Percentiles rank a stretch among this genome's conserved stretches.
These are phyloP conservation scores for Mantis religiosa DNA, from an alignment of 2,888 invertebrate genomes.

Conservation along the genomic window DNA sequence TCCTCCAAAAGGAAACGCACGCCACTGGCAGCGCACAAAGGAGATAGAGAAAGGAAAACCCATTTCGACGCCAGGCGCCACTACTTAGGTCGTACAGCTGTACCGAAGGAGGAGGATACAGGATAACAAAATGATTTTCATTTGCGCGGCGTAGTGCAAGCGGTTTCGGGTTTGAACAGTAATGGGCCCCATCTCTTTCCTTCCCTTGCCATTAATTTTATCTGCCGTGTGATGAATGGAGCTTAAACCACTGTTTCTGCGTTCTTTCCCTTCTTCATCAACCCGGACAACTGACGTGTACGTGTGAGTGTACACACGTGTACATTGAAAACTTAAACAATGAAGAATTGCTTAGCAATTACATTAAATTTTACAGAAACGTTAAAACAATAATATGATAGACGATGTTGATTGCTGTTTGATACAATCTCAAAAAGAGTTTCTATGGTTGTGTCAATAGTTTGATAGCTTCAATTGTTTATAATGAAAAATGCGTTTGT, in stretches of 20 bases:
- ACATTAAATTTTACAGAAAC: no score
- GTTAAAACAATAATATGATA: no score
- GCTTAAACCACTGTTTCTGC: not conserved
- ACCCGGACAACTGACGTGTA: no score
- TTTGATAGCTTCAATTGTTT: no score
- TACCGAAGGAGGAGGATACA: constrained; percentile 14
- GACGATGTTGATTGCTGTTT: no score
- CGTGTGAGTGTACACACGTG: no score
- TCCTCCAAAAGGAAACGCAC: not conserved
- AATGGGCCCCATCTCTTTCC: not conserved
- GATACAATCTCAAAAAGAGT: no score
- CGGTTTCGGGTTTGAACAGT: not conserved
- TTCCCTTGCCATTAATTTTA: not conserved
- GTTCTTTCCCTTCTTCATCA: not conserved
- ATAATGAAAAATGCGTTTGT: no score
- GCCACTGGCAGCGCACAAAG: not conserved
- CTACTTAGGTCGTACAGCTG: constrained; percentile 14
- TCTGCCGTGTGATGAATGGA: not conserved
- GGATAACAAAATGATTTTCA: constrained; percentile 27
- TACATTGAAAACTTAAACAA: no score
- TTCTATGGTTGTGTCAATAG: no score
- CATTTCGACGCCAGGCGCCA: not conserved
- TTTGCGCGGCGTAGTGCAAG: constrained; percentile 12
- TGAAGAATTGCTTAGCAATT: no score
- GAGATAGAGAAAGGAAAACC: not conserved